Base-by-base conservation (phyloP, 2,888 invertebrate genomes). In the Drosophila suboccidentalis region DNA sequence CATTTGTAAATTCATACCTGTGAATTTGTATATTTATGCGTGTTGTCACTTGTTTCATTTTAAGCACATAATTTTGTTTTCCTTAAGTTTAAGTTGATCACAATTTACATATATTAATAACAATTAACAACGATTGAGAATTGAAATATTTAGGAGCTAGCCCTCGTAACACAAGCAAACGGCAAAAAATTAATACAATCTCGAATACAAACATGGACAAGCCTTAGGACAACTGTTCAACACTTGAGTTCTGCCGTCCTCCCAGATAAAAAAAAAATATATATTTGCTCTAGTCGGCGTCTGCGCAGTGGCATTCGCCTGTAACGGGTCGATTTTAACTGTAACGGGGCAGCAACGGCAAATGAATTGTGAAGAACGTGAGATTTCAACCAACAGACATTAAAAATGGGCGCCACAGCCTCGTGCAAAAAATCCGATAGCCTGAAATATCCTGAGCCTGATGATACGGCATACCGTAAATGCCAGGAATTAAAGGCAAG, bases 401-500 rank as follows among this genome's bases (percentile, higher is more conserved):
- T 19, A n/a, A 60, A 69, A 65, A 91, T 91, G 91, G 91, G 91
- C 46, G 80, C 83, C 62, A 84, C 82, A 57, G 68, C 78, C 41
- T 91, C 88, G 43, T 73, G 71, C 29, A 85, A 78, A 36, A 87
- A 80, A 63, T 74, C 87, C 50, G 58, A 63, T 17, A 71, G 77
- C 55, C 46, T 63, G 22, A 62, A 71, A 38, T 82, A 89, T 81
- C 85, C 88, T 39, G 81, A 87, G 38, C 88, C 88, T 43, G 91
- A 91, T 73, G 91, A 91, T 73, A 82, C 90, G 19, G 72, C 82
- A n/a, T 91, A 91, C 54, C 89, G 80, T 61, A 91, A 89, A 47
- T 90, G 90, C 58, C 91, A 91, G 62, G 91, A 91, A 54, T 55
- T 91, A 22, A 91, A 91, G 78, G 91, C 85, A 77, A 68, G 80